Conservation (phyloP, 2,888 invertebrate genomes). For the Lepidonotus clava region DNA sequence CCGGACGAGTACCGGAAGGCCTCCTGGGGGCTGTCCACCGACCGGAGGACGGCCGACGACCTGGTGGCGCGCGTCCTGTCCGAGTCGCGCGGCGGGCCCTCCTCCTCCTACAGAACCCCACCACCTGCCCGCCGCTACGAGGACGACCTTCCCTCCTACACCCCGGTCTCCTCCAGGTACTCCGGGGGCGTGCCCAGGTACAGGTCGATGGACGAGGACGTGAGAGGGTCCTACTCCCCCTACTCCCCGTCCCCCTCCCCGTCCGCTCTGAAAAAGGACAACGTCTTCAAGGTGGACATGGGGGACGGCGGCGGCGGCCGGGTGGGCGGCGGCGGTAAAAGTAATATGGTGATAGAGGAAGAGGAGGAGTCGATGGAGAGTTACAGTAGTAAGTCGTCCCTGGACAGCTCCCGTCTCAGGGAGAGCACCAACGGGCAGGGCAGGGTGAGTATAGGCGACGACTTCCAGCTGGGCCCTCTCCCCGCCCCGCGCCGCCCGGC, state of each 20-base stretch:
- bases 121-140: background rate
- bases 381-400: background rate
- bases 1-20: background rate
- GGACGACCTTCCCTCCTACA: background rate
- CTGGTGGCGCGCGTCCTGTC: slow-evolving; percentile 60
- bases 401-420: background rate
- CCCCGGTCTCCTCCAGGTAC: background rate
- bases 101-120: background rate
- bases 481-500: background rate
- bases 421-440: background rate
- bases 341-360: background rate
- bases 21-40: slow-evolving; percentile 31
- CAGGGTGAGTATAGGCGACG: background rate
- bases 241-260: background rate
- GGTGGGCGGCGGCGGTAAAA: background rate
- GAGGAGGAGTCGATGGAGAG: background rate
- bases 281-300: slow-evolving; percentile 50
- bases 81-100: slow-evolving; percentile 50
- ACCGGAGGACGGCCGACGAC: slow-evolving; percentile 55
- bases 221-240: background rate
- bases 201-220: background rate
- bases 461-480: background rate
- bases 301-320: background rate
- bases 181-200: background rate
- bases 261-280: slow-evolving; percentile 1